These are phyloP conservation scores for Ctenopoma kingsleyae DNA, from an alignment of 2,797 vertebrate species.

Conservation along the genomic window DNA sequence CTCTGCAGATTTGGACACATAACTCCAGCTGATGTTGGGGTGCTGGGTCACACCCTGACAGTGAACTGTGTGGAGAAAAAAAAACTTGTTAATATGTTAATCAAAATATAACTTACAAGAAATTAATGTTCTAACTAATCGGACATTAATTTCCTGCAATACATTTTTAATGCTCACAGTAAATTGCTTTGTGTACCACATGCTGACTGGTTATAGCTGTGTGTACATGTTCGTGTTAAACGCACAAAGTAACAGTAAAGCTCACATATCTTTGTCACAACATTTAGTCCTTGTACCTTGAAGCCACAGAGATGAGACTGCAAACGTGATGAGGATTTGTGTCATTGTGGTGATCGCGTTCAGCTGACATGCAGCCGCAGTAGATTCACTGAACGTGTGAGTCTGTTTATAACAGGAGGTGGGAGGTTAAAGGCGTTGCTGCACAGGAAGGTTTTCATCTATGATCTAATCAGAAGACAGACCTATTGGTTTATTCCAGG, in stretches of 20 bases:
- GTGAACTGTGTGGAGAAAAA: conserved; percentile 20
- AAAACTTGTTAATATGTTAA: too few species aligned
- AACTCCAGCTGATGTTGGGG: conserved; percentile 35
- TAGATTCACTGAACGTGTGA: neutral
- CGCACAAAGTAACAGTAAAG: neutral
- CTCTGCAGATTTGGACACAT: neutral
- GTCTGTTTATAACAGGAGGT: neutral
- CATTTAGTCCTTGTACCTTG: conserved; percentile 28
- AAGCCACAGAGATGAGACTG: conserved; percentile 25
- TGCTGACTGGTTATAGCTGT: too few species aligned
- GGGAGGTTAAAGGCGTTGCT: neutral
- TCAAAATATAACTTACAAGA: too few species aligned
- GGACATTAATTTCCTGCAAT: too few species aligned
- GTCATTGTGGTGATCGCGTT: conserved; percentile 1
- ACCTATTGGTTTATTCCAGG: neutral
- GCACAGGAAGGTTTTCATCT: neutral
- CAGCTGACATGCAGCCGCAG: neutral
- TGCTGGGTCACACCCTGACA: conserved; percentile 36
- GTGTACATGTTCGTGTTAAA: neutral
- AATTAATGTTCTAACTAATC: too few species aligned
- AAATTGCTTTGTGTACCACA: too few species aligned
- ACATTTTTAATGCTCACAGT: too few species aligned
- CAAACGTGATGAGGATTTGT: neutral
- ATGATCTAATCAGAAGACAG: neutral
- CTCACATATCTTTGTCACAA: too few species aligned